A percentile compares a stretch with the other conserved stretches of the same genome.
phyloP scores from a whole-genome alignment of 2,113 vertebrate genomes.

The Engystomops pustulosus region DNA sequence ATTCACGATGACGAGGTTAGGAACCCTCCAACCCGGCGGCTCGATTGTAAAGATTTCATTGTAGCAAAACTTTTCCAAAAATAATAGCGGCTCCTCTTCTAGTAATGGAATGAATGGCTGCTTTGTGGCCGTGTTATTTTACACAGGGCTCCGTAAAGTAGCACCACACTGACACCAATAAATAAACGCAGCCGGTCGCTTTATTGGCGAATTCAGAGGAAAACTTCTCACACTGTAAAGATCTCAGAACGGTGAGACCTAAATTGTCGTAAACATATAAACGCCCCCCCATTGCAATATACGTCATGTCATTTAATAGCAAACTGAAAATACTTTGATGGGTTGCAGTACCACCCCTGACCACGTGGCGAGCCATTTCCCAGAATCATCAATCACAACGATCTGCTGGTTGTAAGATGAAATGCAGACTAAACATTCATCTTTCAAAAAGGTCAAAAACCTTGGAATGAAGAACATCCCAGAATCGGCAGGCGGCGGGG shows the following conservation, averaged over 20 bases:
- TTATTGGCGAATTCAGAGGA: constrained; percentile 36
- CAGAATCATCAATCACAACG: neutral
- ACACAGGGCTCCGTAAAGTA: constrained; percentile 45
- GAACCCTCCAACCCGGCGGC: neutral
- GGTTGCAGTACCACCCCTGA: neutral
- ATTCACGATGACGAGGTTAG: constrained; percentile 28
- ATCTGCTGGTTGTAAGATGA: neutral
- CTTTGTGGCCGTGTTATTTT: constrained; percentile 10
- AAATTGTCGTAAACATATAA: too few species aligned
- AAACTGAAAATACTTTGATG: neutral
- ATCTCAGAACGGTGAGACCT: constrained; percentile 5
- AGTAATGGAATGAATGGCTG: constrained; percentile 24
- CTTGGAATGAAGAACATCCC: neutral
- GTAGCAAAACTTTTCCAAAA: constrained; percentile 2
- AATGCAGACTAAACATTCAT: neutral
- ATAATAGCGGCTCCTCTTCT: constrained; percentile 13
- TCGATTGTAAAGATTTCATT: constrained; percentile 49
- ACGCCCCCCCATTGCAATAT: too few species aligned
- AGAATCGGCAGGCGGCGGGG: neutral
- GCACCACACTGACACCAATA: neutral
- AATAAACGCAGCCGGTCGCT: constrained; percentile 34
- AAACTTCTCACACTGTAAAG: constrained; percentile 13
- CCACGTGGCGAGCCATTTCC: neutral
- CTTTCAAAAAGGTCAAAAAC: neutral
- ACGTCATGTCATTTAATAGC: neutral